These are phyloP conservation scores for Pseudorasbora parva DNA, from an alignment of 2,113 vertebrate genomes.

Conservation along the genomic window DNA sequence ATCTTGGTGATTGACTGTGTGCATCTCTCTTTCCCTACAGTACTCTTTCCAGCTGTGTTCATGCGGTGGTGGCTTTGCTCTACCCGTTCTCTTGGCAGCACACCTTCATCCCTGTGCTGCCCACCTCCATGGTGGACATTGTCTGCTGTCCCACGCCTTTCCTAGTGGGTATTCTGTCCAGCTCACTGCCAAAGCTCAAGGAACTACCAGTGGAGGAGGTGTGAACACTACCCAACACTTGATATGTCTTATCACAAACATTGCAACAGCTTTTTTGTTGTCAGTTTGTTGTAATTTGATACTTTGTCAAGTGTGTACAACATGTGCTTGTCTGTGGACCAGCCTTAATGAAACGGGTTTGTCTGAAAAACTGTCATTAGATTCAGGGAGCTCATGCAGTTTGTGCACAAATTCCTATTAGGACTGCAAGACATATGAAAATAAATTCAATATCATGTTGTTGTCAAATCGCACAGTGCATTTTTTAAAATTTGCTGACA, in stretches of 20 bases:
- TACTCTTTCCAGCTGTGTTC: conserved; percentile 97
- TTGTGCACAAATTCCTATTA: not conserved
- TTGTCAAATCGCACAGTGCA: too few relatives aligned
- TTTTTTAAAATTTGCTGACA: too few relatives aligned
- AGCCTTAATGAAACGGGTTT: conserved; percentile 8
- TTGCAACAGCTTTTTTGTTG: conserved; percentile 22
- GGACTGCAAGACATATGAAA: not conserved
- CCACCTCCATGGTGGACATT: conserved; percentile 96
- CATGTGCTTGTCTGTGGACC: conserved; percentile 1
- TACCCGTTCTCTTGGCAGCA: conserved; percentile 99
- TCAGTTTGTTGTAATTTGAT: conserved; percentile 13
- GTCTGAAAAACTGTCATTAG: conserved; percentile 15
- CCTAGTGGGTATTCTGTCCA: conserved; percentile 95
- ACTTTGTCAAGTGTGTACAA: conserved; percentile 19
- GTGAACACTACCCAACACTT: conserved; percentile 54
- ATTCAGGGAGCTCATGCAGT: not conserved
- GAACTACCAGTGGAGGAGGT: conserved; percentile 98
- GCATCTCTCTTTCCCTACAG: conserved; percentile 71
- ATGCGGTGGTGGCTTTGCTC: conserved; percentile 93
- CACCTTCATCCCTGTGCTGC: conserved; percentile 98
- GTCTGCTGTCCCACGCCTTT: conserved; percentile 98
- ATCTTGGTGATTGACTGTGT: conserved; percentile 41
- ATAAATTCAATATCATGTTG: not conserved
- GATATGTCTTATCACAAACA: conserved; percentile 17
- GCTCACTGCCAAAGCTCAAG: conserved; percentile 94